Percentiles rank a stretch among this genome's conserved stretches.
Evolutionary conservation across 2,888 invertebrate species (phyloP).

Genomic region (Leucoptera coffeella): DNA sequence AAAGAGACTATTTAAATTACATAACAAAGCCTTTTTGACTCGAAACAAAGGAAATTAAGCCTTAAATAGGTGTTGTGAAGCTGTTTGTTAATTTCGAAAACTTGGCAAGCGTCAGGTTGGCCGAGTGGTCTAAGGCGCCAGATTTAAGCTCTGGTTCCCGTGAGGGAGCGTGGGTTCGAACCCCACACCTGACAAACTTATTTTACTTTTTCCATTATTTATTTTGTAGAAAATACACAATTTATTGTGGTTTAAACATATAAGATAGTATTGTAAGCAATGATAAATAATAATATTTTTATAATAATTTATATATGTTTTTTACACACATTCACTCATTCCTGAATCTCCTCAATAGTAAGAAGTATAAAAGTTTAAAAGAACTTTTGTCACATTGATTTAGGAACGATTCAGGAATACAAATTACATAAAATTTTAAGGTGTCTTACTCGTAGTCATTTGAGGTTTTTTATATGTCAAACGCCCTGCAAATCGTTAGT

Average conservation of each 20-base stretch:
- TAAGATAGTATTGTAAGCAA: not conserved
- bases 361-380: not conserved
- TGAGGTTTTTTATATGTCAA: not conserved
- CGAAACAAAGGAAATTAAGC: too few relatives aligned
- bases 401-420: too few relatives aligned
- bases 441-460: not conserved
- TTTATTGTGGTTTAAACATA: not conserved
- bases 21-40: too few relatives aligned
- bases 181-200: conserved; percentile 64
- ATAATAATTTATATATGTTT: not conserved
- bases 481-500: not conserved
- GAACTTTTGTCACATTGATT: too few relatives aligned
- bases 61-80: too few relatives aligned
- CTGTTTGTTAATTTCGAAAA: conserved; percentile 8
- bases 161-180: conserved; percentile 79
- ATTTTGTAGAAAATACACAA: too few relatives aligned
- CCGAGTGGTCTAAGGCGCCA: conserved; percentile 81
- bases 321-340: not conserved
- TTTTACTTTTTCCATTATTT: conserved; percentile 9
- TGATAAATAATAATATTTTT: too few relatives aligned
- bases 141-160: conserved; percentile 79
- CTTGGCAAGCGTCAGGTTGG: conserved; percentile 56
- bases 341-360: not conserved
- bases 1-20: too few relatives aligned
- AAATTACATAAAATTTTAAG: too few relatives aligned